Evolutionary conservation across 2,797 vertebrate genomes (phyloP).

Genomic region (Coendou prehensilis): DNA sequence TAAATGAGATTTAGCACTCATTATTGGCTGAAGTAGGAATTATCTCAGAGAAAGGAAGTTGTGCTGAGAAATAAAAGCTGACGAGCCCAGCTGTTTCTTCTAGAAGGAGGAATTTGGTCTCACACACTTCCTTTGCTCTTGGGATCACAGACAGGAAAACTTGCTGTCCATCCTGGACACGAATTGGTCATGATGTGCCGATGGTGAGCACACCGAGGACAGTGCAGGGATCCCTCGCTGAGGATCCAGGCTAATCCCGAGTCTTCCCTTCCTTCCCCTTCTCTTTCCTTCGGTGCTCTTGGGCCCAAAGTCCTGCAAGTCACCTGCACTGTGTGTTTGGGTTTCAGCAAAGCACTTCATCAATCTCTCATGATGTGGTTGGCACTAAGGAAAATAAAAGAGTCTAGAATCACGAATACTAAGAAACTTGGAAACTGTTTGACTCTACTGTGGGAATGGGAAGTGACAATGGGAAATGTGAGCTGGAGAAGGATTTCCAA

Average conservation of each 20-base stretch:
- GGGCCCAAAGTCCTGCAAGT: not conserved
- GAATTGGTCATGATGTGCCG: not conserved
- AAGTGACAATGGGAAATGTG: not conserved
- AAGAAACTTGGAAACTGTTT: not conserved
- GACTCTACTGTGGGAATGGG: not conserved
- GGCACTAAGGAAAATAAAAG: not conserved
- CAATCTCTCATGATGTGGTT: not conserved
- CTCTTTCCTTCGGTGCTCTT: not conserved
- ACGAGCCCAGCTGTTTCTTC: not conserved
- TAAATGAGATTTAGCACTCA: constrained; percentile 18
- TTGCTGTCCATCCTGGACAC: not conserved
- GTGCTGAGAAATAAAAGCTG: not conserved
- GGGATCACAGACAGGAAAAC: not conserved
- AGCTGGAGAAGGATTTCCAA: not conserved
- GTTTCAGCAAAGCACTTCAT: not conserved
- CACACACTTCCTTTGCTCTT: not conserved
- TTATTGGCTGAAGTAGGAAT: constrained; percentile 23
- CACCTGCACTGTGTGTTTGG: not conserved
- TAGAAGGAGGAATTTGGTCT: not conserved
- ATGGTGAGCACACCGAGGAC: not conserved
- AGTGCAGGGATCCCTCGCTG: not conserved
- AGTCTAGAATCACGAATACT: not conserved
- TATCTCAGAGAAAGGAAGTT: constrained; percentile 8
- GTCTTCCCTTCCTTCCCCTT: not conserved
- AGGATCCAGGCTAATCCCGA: accelerated